These are phyloP conservation scores for Smithornis capensis DNA, from an alignment of 2,113 vertebrate genomes.

Conservation along the genomic window DNA sequence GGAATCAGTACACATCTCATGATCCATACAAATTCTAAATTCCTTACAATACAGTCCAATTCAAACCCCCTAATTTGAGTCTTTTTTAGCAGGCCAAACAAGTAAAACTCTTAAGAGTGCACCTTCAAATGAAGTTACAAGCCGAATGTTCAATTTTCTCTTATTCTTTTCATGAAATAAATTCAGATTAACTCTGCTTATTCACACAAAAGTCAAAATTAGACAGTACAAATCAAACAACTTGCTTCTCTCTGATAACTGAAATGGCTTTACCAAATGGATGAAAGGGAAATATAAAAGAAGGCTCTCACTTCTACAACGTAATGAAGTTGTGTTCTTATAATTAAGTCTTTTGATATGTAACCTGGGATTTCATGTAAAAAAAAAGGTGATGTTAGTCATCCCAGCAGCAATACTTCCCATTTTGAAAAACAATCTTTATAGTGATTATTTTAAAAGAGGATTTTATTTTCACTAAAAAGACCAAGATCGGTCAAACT, in stretches of 20 bases:
- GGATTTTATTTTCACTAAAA: background rate
- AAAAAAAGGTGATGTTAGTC: background rate
- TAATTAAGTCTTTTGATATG: background rate
- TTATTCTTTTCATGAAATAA: background rate
- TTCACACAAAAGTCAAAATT: background rate
- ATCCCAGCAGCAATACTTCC: background rate
- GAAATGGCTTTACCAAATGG: background rate
- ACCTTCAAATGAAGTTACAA: background rate
- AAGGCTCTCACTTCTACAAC: background rate
- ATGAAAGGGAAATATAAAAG: background rate
- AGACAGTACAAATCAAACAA: background rate
- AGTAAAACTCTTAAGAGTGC: background rate
- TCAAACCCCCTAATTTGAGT: background rate
- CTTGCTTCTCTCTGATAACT: background rate
- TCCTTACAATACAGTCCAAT: background rate
- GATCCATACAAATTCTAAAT: background rate
- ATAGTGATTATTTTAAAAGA: background rate
- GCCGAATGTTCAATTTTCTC: background rate
- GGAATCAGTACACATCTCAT: fast-evolving
- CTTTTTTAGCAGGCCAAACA: background rate
- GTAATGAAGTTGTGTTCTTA: background rate
- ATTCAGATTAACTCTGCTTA: background rate
- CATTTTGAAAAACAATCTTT: background rate
- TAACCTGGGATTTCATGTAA: background rate
- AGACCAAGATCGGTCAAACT: background rate